phyloP scores from a whole-genome alignment of 2,888 invertebrate genomes.

The Pyralis farinalis region DNA sequence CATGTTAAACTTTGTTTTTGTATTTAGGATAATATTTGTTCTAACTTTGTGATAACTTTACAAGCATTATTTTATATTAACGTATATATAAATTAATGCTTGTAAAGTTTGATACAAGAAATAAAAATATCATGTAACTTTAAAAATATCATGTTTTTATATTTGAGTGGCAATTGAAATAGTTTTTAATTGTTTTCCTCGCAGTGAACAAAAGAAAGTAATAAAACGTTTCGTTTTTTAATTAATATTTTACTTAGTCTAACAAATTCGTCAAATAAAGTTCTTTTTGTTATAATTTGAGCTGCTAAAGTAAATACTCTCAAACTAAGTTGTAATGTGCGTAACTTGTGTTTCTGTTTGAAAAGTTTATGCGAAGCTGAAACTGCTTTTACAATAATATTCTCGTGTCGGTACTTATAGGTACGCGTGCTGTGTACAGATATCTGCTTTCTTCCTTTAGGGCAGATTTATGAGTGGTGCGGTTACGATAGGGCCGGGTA shows the following conservation, averaged over 20 bases:
- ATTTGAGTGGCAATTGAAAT: background rate
- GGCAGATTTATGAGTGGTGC: background rate
- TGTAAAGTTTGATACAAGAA: no score
- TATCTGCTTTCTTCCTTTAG: background rate
- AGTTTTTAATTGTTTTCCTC: background rate
- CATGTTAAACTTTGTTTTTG: background rate
- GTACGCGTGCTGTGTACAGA: background rate
- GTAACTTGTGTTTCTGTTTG: background rate
- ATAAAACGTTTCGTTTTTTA: background rate
- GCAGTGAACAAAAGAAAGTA: background rate
- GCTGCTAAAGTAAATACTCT: no score
- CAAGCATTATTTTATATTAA: no score
- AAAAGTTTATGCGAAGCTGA: background rate
- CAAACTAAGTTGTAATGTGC: background rate
- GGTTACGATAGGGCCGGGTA: background rate
- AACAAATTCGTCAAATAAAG: background rate
- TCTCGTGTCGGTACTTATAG: background rate
- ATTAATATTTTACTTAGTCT: background rate
- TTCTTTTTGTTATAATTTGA: no score
- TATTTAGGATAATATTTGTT: no score
- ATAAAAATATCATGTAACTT: no score
- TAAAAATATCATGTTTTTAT: no score
- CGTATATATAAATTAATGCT: no score
- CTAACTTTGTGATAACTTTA: no score
- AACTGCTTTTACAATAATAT: no score